Conservation (phyloP, 1,140 invertebrate genomes). For the Drosophila eugracilis region DNA sequence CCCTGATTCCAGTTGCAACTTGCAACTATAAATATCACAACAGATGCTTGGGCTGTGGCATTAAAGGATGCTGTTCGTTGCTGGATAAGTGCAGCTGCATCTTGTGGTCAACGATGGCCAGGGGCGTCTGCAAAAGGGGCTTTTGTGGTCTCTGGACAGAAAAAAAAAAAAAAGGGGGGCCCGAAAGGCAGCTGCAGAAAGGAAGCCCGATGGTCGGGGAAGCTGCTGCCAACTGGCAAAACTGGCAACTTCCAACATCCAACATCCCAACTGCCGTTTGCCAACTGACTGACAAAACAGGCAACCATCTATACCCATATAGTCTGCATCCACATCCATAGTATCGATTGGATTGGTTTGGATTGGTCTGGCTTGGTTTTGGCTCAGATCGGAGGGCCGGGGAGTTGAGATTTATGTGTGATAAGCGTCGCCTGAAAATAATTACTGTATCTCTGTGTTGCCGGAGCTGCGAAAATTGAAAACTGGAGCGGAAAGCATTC, state of each 20-base stretch:
- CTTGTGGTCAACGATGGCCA: constrained; percentile 55
- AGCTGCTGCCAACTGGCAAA: constrained; percentile 45
- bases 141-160: background rate
- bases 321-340: constrained; percentile 11
- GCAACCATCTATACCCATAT: constrained; percentile 29
- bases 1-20: constrained; percentile 60
- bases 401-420: constrained; percentile 74
- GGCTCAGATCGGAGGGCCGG: constrained; percentile 10
- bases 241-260: constrained; percentile 24
- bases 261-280: constrained; percentile 7
- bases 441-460: constrained; percentile 69
- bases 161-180: background rate
- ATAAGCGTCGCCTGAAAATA: constrained; percentile 83
- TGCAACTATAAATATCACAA: constrained; percentile 78
- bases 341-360: constrained; percentile 44
- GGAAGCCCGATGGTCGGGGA: constrained; percentile 76
- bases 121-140: background rate
- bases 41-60: constrained; percentile 77
- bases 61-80: constrained; percentile 68
- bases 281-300: constrained; percentile 72
- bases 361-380: constrained; percentile 35
- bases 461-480: constrained; percentile 72
- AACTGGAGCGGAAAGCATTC: constrained; percentile 77
- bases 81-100: constrained; percentile 42
- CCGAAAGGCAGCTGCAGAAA: constrained; percentile 59